Base-by-base conservation (phyloP, 2,113 vertebrate genomes). In the Aldabrachelys gigantea region DNA sequence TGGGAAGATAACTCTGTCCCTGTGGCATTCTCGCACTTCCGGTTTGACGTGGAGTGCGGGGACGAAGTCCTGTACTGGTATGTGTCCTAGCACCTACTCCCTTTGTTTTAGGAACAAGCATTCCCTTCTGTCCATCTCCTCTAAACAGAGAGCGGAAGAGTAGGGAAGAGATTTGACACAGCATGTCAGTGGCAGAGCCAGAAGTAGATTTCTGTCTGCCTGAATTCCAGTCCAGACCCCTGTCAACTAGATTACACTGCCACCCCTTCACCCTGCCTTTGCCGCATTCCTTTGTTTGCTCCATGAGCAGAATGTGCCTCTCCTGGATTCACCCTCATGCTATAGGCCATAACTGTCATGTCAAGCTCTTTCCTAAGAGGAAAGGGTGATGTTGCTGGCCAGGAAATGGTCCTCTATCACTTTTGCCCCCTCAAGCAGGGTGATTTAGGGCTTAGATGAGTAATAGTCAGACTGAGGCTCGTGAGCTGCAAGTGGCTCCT, bases 41-140 rank as follows among this genome's bases (percentile, higher is more conserved):
- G 99, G 35, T 99, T 99, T 9, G 99, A 99, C 19, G 98, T 99
- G 82, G 99, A 99, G 94, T 99, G 99, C 1, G 99, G 99, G 29
- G 99, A 99, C 44, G 99, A 99, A 97, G 99, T 99, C 84, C 98
- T 99, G 57, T 99, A 99, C 97, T 99, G 99, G 99, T 99, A 98
- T 50, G 98, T 54, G 17, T 31, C 14, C 7, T 6, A 3, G 1
- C 14, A 78, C 50, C 41, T 2, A 5, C 52, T n/a, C 38, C 35
- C 1, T 3, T 17, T 41, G 17, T 41, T 47, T 35, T 10, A 35
- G 3, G 16, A 85, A 85, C 8, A 24, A 24, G n/a, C 19, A 19
- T 38, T 72, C n/a, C 65, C 65, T 72, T 72, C n/a, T 72, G 65
- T 19, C n/a, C 9, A 38, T 72, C 65, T 72, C n/a, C 9, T 19